Conservation (phyloP, 1,140 invertebrate species). For the Hypsibius dujardini region DNA sequence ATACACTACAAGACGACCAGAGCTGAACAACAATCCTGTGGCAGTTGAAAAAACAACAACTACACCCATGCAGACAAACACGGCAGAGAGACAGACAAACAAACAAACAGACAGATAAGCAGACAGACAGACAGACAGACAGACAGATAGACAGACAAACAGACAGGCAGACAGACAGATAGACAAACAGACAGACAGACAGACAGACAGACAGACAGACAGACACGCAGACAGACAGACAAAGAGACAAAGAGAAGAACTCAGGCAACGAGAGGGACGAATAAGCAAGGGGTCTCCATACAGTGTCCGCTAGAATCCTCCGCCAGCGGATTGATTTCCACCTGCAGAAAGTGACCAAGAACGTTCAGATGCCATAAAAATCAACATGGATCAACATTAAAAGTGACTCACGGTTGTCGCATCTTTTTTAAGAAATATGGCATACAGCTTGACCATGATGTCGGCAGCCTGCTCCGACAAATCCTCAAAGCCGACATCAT, state of each 20-base stretch:
- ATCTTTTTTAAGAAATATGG: slow-evolving; percentile 74
- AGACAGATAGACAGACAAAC: neutral
- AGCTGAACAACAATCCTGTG: too few relatives aligned
- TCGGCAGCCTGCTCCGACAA: slow-evolving; percentile 52
- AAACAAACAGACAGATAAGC: neutral
- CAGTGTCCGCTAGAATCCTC: slow-evolving; percentile 64
- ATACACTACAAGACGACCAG: neutral
- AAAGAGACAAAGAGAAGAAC: neutral
- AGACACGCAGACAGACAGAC: neutral
- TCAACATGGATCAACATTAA: neutral
- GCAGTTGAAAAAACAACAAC: too few relatives aligned
- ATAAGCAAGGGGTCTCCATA: slow-evolving; percentile 35
- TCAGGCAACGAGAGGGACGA: slow-evolving; percentile 26
- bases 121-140: slow-evolving; percentile 34
- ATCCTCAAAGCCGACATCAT: slow-evolving; percentile 60
- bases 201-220: too few relatives aligned
- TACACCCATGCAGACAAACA: too few relatives aligned
- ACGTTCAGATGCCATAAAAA: neutral
- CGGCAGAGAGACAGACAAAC: neutral
- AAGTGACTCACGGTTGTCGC: slow-evolving; percentile 43
- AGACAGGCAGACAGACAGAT: too few relatives aligned
- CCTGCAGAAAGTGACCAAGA: slow-evolving; percentile 24
- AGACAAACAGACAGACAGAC: too few relatives aligned
- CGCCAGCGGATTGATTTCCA: slow-evolving; percentile 92
- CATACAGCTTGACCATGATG: slow-evolving; percentile 68